A percentile compares a stretch with the other conserved stretches of the same genome.
phyloP scores from a whole-genome alignment of 1,140 invertebrate species.

The Aphaenogaster rudis region DNA sequence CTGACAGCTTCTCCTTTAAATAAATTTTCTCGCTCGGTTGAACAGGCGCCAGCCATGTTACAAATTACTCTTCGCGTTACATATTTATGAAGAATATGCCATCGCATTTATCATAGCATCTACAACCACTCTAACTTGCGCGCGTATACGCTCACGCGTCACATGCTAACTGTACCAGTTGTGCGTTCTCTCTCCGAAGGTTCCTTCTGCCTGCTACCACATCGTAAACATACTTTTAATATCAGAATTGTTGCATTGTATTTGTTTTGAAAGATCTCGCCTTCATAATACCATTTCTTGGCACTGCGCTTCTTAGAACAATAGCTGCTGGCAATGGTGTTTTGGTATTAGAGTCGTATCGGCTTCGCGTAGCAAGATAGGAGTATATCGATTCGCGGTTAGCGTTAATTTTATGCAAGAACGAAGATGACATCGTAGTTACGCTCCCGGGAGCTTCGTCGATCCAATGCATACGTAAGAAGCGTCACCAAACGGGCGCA shows the following conservation, averaged over 20 bases:
- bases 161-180: slow-evolving; percentile 16
- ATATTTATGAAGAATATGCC: slow-evolving; percentile 55
- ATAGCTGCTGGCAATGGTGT: not conserved
- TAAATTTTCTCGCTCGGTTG: slow-evolving; percentile 49
- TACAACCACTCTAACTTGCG: slow-evolving; percentile 21
- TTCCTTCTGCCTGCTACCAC: no score
- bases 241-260: not conserved
- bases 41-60: slow-evolving; percentile 38
- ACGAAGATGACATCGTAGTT: slow-evolving; percentile 45
- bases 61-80: slow-evolving; percentile 51
- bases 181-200: not conserved
- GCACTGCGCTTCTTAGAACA: not conserved
- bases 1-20: slow-evolving; percentile 46
- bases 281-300: not conserved
- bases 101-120: slow-evolving; percentile 53
- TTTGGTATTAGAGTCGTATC: not conserved
- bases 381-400: slow-evolving; percentile 52
- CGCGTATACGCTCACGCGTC: slow-evolving; percentile 1
- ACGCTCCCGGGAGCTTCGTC: slow-evolving; percentile 40
- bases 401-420: slow-evolving; percentile 60
- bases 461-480: slow-evolving; percentile 69
- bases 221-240: not conserved
- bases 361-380: not conserved
- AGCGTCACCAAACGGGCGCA: slow-evolving; percentile 62
- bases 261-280: not conserved